Percentiles rank a stretch among this genome's conserved stretches.
phyloP scores from a whole-genome alignment of 2,113 vertebrate species.

The Perognathus longimembris region DNA sequence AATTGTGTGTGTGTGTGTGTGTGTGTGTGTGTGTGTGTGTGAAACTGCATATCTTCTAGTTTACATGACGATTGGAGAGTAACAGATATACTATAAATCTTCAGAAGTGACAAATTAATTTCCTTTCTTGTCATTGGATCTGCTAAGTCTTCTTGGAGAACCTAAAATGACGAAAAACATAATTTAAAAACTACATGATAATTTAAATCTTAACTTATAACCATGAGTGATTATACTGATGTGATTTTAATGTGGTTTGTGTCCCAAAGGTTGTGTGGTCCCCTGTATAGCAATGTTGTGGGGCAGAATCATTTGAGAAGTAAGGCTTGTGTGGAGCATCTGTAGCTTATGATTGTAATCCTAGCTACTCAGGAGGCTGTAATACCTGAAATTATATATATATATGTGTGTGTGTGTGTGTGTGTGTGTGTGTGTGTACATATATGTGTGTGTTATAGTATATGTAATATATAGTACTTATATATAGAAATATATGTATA shows the following conservation, averaged over 20 bases:
- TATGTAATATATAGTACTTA: too few species aligned
- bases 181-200: neutral
- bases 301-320: neutral
- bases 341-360: too few species aligned
- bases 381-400: too few species aligned
- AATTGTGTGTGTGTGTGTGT: too few species aligned
- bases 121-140: neutral
- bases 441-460: too few species aligned
- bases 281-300: neutral
- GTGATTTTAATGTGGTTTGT: neutral
- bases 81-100: neutral
- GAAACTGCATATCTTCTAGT: constrained; percentile 88
- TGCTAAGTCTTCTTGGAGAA: constrained; percentile 8
- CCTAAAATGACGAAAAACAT: neutral
- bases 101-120: neutral
- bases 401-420: too few species aligned
- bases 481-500: too few species aligned
- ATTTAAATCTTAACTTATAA: constrained; percentile 38
- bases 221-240: neutral
- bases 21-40: too few species aligned
- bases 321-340: too few species aligned
- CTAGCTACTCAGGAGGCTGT: too few species aligned
- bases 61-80: constrained; percentile 81
- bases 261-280: neutral
- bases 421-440: too few species aligned